Percentiles rank a stretch among this genome's conserved stretches.
phyloP scores from a whole-genome alignment of 2,113 vertebrate species.

The Calonectris borealis region DNA sequence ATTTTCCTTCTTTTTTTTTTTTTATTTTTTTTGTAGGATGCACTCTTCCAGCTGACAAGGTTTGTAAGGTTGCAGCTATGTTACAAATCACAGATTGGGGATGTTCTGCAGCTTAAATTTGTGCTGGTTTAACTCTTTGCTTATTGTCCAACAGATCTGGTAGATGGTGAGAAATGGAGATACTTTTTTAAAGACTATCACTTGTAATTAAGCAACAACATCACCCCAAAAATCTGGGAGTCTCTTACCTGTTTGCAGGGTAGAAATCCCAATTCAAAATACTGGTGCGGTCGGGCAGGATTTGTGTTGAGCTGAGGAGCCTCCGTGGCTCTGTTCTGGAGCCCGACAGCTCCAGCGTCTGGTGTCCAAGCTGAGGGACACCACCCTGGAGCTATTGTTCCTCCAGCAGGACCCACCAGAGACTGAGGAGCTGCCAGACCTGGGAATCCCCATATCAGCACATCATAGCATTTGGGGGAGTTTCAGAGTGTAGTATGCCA shows the following conservation, averaged over 20 bases:
- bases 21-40: background rate
- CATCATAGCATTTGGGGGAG: fast-evolving
- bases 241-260: background rate
- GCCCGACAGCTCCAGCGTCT: background rate
- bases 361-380: background rate
- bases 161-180: background rate
- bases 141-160: background rate
- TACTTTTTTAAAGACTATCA: background rate
- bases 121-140: background rate
- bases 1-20: too few species aligned
- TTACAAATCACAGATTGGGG: background rate
- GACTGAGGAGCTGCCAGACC: background rate
- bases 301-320: background rate
- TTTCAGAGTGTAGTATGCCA: background rate
- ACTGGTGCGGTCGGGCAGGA: background rate
- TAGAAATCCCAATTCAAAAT: background rate
- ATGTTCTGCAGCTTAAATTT: background rate
- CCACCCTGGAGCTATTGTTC: background rate
- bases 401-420: background rate
- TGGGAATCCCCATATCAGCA: background rate
- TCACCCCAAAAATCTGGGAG: background rate
- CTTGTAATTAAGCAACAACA: background rate
- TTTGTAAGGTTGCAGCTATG: background rate
- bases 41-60: background rate
- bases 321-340: fast-evolving